Conservation (phyloP, 2,113 vertebrate species). For the Mormyrus iriodes region DNA sequence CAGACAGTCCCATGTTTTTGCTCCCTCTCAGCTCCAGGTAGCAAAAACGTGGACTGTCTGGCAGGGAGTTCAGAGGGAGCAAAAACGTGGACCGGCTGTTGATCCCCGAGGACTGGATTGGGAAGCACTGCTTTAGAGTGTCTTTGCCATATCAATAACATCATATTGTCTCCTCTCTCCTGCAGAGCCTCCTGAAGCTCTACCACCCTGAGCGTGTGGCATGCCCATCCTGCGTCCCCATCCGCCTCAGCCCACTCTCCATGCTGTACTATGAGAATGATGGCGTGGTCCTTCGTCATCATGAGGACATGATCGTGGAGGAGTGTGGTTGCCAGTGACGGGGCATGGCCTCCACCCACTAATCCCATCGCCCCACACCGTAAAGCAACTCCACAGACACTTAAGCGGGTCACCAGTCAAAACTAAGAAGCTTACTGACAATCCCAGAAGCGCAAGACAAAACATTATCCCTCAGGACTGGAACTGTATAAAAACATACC, state of each 20-base stretch:
- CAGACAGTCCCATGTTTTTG: neutral
- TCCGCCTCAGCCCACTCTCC: conserved; percentile 72
- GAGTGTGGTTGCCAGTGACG: conserved; percentile 79
- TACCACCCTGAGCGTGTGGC: conserved; percentile 69
- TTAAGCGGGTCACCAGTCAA: neutral
- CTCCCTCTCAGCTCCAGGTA: no score
- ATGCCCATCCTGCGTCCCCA: conserved; percentile 69
- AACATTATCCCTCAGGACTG: neutral
- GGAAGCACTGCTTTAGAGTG: neutral
- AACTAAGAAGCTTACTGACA: neutral
- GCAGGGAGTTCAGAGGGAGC: neutral
- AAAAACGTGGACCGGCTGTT: neutral
- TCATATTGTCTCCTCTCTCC: neutral
- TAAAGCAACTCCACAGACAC: conserved; percentile 2
- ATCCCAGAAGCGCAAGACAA: neutral
- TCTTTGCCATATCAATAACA: neutral
- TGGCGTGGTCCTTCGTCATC: conserved; percentile 68
- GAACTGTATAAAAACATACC: neutral
- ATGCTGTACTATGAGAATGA: conserved; percentile 82
- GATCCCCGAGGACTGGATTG: neutral
- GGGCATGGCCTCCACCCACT: neutral
- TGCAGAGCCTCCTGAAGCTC: conserved; percentile 74
- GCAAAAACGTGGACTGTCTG: no score
- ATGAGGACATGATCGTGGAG: conserved; percentile 82
- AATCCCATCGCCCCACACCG: neutral